Conservation (phyloP, 1,140 invertebrate species). For the Drosophila leontia region DNA sequence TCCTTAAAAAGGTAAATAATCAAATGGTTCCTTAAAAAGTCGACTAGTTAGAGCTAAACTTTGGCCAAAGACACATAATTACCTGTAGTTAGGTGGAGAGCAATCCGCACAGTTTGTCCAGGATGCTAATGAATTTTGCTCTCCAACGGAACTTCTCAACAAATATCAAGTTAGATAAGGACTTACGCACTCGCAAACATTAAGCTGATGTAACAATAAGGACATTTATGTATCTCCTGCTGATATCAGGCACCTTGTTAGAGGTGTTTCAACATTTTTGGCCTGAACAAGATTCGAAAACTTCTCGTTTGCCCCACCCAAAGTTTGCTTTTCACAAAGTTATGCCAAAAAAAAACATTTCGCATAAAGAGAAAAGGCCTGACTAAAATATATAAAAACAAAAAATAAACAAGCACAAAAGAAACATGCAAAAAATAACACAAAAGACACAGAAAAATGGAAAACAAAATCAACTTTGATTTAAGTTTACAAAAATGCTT, state of each 20-base stretch:
- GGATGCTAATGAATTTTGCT: conserved; percentile 33
- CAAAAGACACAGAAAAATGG: conserved; percentile 33
- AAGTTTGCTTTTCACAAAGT: conserved; percentile 43
- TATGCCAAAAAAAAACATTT: conserved; percentile 70
- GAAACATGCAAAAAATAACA: conserved; percentile 53
- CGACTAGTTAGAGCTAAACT: conserved; percentile 1
- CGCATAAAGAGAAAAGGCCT: conserved; percentile 46
- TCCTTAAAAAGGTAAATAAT: conserved; percentile 62
- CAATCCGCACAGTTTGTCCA: conserved; percentile 17
- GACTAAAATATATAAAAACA: conserved; percentile 35
- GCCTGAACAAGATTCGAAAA: neutral
- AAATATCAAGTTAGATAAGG: conserved; percentile 17
- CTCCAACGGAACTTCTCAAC: conserved; percentile 8
- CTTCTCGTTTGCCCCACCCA: conserved; percentile 11
- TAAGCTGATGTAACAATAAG: conserved; percentile 19
- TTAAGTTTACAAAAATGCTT: conserved; percentile 84
- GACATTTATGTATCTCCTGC: conserved; percentile 19
- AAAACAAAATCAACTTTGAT: conserved; percentile 79
- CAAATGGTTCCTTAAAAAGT: conserved; percentile 32
- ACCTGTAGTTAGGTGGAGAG: neutral
- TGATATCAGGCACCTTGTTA: conserved; percentile 22
- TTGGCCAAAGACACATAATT: conserved; percentile 34
- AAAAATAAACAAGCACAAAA: conserved; percentile 36
- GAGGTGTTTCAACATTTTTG: conserved; percentile 28
- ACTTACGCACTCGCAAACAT: neutral